Conservation (phyloP, 2,888 invertebrate genomes). For the Macrophya alboannulata region DNA sequence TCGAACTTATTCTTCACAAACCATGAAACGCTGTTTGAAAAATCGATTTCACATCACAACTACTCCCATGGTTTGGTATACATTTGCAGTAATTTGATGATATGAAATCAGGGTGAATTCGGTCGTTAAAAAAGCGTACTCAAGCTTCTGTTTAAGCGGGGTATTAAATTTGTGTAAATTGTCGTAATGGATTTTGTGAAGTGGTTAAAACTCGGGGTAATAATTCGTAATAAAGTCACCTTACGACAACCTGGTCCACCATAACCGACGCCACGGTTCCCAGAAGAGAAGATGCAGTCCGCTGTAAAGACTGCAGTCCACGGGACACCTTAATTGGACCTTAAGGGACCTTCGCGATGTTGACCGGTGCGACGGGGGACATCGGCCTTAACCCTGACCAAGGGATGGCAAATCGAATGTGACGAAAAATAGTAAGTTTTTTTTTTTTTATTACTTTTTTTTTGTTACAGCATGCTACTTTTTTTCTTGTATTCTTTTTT, state of each 20-base stretch:
- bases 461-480: background rate
- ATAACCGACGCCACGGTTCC: constrained; percentile 18
- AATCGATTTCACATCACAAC: background rate
- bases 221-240: constrained; percentile 42
- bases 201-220: background rate
- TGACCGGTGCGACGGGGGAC: constrained; percentile 10
- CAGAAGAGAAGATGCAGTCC: constrained; percentile 43
- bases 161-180: background rate
- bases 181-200: constrained; percentile 1
- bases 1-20: background rate
- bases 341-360: constrained; percentile 43
- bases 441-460: background rate
- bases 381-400: constrained; percentile 33
- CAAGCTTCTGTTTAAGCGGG: background rate
- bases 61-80: too few relatives aligned
- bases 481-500: background rate
- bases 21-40: background rate
- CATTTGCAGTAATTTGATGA: background rate
- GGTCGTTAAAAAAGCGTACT: background rate
- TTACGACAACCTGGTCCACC: constrained; percentile 32
- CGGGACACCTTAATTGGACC: constrained; percentile 47
- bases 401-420: constrained; percentile 31
- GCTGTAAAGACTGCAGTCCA: background rate
- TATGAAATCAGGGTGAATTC: background rate
- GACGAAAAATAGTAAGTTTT: background rate